phyloP scores from a whole-genome alignment of 2,113 vertebrate genomes.

The Rallus limicola region DNA sequence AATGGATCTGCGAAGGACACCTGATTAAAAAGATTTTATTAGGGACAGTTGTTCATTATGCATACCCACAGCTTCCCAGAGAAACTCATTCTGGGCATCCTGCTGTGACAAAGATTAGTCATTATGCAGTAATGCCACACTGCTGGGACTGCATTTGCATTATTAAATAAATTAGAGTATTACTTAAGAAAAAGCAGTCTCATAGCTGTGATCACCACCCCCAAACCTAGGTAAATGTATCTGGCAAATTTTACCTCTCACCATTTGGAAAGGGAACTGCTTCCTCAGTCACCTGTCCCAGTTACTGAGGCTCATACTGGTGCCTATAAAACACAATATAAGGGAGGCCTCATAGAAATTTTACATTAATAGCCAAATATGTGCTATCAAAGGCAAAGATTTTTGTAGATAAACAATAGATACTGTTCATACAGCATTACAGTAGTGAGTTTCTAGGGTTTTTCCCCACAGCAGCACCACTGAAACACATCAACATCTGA shows the following conservation, averaged over 20 bases:
- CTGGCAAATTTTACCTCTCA: not conserved
- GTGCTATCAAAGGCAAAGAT: not conserved
- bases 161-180: constrained; percentile 56
- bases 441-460: accelerated
- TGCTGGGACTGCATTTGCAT: constrained; percentile 55
- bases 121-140: constrained; percentile 43
- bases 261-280: not conserved
- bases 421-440: not conserved
- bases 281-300: not conserved
- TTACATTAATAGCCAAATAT: not conserved
- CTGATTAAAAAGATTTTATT: constrained; percentile 27
- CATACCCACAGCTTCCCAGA: constrained; percentile 25
- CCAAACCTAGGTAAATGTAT: not conserved
- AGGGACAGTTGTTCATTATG: constrained; percentile 47
- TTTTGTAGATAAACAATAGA: not conserved
- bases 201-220: not conserved
- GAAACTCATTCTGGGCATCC: constrained; percentile 22
- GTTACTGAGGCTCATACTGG: not conserved
- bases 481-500: not conserved
- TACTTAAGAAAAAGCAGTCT: constrained; percentile 24
- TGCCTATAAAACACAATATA: not conserved
- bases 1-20: constrained; percentile 5
- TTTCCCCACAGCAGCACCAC: not conserved
- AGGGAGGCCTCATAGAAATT: not conserved
- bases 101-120: constrained; percentile 58